Conservation (phyloP, 1,140 invertebrate genomes). For the Dolichoris vasculosae region DNA sequence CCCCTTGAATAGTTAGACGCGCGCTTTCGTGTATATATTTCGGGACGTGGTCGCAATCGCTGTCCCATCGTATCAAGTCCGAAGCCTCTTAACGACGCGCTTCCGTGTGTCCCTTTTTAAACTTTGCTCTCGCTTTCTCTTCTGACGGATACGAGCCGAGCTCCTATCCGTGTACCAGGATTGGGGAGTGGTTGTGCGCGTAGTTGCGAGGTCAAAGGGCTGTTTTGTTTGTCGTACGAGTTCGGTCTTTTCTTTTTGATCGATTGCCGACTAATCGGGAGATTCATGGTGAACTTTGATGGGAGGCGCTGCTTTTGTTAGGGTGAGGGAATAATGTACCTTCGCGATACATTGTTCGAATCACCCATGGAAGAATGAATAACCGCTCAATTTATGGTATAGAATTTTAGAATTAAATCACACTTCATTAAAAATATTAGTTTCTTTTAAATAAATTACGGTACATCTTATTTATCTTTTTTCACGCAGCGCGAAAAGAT, state of each 20-base stretch:
- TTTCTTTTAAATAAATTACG: neutral
- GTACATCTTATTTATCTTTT: neutral
- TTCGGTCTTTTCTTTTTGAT: slow-evolving; percentile 47
- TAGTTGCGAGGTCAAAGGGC: neutral
- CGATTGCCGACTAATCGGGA: slow-evolving; percentile 46
- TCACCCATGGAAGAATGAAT: neutral
- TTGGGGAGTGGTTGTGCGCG: neutral
- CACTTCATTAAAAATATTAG: neutral
- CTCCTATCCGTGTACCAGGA: neutral
- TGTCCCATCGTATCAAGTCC: slow-evolving; percentile 66
- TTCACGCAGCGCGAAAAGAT: too few relatives aligned
- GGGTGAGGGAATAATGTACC: neutral
- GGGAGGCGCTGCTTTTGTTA: slow-evolving; percentile 16
- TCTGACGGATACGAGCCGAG: neutral
- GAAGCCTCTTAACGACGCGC: neutral
- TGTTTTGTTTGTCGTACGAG: slow-evolving; percentile 24
- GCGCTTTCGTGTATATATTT: slow-evolving; percentile 53
- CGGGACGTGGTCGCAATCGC: slow-evolving; percentile 67
- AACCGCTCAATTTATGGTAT: neutral
- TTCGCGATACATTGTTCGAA: neutral
- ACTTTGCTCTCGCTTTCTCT: neutral
- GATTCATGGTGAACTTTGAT: neutral
- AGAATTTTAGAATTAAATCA: neutral
- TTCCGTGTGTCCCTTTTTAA: neutral
- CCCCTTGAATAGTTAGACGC: slow-evolving; percentile 1